Evolutionary conservation across 2,888 invertebrate genomes (phyloP), one percentile per base, ranked within the genome.

Genomic region (Microplitis deprimator): DNA sequence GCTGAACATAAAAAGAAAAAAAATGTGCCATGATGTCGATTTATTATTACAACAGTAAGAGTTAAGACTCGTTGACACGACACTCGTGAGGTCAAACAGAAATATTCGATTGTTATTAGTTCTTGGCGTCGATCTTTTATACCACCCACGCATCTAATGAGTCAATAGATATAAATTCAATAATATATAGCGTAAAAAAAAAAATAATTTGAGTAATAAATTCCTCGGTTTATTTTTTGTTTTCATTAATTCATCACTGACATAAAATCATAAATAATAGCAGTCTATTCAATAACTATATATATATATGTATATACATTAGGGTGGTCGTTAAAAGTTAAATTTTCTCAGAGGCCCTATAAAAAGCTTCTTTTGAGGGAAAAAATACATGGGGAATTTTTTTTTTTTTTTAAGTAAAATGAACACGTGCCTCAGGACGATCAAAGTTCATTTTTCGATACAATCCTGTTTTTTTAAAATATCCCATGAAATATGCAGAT

Each of bases 31-130:
- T 40, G 41, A 41, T 3, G 41, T 64, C 59, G 50, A 68, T 4
- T 68, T 41, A 79, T 77, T 70, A 78, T 80, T 77, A 79, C 81
- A 82, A 81, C 83, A 81, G 82, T 76, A 75, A 81, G 80, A 85
- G 85, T 88, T 87, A 85, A 87, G 79, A 85, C 88, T 89, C 85
- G 86, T 89, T 88, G 89, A 88, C 88, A 88, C 84, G 82, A 83
- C 76, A 83, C 83, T 85, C 82, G 86, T 84, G 86, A 87, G 88
- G 88, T 88, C 87, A 88, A 84, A 83, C 84, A 84, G 83, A 84
- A 82, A 65, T 83, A 79, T 86, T 88, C 87, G 86, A 88, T 88
- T 88, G 87, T 85, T 85, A 86, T 83, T 81, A 81, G 61, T 70
- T 60, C 73, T 68, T 64, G 68, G 65, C 77, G 74, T 70, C 65